Conservation (phyloP, 2,113 vertebrate species). For the Mormyrus iriodes region DNA sequence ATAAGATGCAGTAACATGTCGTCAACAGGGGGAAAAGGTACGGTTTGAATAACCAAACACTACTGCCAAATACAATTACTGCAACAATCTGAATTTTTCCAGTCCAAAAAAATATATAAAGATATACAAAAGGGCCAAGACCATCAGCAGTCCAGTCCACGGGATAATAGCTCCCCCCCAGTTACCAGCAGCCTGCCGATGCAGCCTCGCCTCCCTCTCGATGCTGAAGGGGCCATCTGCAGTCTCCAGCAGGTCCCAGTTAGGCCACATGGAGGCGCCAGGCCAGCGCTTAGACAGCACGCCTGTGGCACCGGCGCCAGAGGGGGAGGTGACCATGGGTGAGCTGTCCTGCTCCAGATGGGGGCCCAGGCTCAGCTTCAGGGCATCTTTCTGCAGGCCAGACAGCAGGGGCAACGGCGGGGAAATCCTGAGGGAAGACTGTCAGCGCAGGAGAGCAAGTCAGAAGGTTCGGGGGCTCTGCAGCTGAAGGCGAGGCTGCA, state of each 20-base stretch:
- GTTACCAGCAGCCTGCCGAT: conserved; percentile 92
- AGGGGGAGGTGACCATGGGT: conserved; percentile 63
- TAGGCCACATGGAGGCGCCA: conserved; percentile 80
- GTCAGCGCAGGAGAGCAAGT: background rate
- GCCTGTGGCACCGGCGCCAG: conserved; percentile 62
- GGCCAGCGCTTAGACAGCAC: conserved; percentile 85
- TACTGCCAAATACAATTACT: background rate
- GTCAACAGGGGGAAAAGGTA: background rate
- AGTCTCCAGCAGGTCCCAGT: conserved; percentile 78
- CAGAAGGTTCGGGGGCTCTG: background rate
- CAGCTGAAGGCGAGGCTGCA: background rate
- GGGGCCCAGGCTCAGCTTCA: conserved; percentile 74
- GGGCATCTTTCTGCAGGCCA: conserved; percentile 72
- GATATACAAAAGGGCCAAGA: too few species aligned
- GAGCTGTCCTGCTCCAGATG: conserved; percentile 78
- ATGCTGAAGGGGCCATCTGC: conserved; percentile 89
- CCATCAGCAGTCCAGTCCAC: background rate
- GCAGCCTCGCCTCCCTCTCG: conserved; percentile 89
- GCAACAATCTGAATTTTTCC: background rate
- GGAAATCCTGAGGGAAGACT: conserved; percentile 92
- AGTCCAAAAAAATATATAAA: background rate
- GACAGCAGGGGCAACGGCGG: conserved; percentile 85
- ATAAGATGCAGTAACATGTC: background rate
- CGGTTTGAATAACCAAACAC: background rate
- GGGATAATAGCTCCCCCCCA: background rate